Evolutionary conservation across 2,888 invertebrate species (phyloP), one percentile per base, ranked within the genome.

Genomic region (Drosophila acutilabella): DNA sequence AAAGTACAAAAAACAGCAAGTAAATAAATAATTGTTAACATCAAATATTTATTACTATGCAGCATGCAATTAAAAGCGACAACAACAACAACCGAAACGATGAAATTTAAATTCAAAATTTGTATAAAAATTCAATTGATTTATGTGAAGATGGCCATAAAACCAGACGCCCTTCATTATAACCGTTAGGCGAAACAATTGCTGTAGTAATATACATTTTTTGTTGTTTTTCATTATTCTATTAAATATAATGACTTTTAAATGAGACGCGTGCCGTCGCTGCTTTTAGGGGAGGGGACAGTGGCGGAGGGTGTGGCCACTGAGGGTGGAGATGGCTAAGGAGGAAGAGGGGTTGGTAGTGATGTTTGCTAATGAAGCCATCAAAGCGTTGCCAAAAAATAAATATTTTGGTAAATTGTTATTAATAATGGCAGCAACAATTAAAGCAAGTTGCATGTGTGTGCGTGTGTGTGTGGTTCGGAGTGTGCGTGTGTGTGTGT

Each of bases 201-300:
- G 51, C 54, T 64, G 62, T 51, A 62, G 44, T 18, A 41, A 48
- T 44, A 50, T 26, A 14, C 14, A 5, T 23, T 20, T 14, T 45
- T 23, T 45, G 18, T 42, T 58, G 16, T 41, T 45, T 13, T 54
- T 45, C 36, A 14, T 40, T 30, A 68, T 76, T 71, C 80, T 80
- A 83, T 88, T 82, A 64, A 71, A 66, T 75, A 56, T 82, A 88
- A 88, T 83, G 88, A 88, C 80, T 88, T 83, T 83, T 83, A 83
- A 83, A 83, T 83, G 83, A 86, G 83, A 68, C 83, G 83, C 83
- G 88, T 83, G 83, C 78, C 80, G 66, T 64, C 62, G 59, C 52
- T 62, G 64, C 64, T 50, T 36, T 42, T 18, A 14, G 3, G n/a
- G 0, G 18, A 11, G n/a, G 8, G 26, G 23, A 18, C 13, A 4